Conservation (phyloP, 2,888 invertebrate genomes). For the Eurois occulta region DNA sequence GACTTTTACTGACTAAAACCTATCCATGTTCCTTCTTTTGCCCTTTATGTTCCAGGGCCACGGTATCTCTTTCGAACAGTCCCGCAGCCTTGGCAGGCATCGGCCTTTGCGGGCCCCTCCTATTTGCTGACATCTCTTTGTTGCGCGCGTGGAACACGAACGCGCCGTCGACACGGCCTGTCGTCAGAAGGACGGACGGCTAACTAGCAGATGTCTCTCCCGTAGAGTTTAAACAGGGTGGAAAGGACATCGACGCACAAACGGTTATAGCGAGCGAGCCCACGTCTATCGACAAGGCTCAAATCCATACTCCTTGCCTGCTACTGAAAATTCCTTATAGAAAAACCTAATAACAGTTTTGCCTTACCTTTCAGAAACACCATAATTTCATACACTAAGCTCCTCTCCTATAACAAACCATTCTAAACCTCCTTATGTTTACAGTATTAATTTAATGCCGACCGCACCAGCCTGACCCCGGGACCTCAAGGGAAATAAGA, state of each 20-base stretch:
- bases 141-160: too few relatives aligned
- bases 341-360: neutral
- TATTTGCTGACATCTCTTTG: too few relatives aligned
- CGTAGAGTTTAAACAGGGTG: neutral
- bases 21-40: too few relatives aligned
- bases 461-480: conserved; percentile 1
- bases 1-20: too few relatives aligned
- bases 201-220: too few relatives aligned
- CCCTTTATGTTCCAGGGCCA: too few relatives aligned
- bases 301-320: neutral
- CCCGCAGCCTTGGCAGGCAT: too few relatives aligned
- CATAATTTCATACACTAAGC: neutral
- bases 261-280: neutral
- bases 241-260: neutral
- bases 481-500: conserved; percentile 42
- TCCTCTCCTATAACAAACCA: neutral
- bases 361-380: neutral
- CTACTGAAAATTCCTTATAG: neutral
- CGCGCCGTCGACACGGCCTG: too few relatives aligned
- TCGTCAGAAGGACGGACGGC: too few relatives aligned
- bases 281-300: neutral
- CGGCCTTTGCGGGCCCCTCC: too few relatives aligned
- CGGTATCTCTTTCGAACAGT: too few relatives aligned
- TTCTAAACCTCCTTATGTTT: neutral
- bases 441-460: conserved; percentile 6